These are phyloP conservation scores for Hetaerina americana DNA, from an alignment of 1,140 invertebrate species.

Conservation along the genomic window DNA sequence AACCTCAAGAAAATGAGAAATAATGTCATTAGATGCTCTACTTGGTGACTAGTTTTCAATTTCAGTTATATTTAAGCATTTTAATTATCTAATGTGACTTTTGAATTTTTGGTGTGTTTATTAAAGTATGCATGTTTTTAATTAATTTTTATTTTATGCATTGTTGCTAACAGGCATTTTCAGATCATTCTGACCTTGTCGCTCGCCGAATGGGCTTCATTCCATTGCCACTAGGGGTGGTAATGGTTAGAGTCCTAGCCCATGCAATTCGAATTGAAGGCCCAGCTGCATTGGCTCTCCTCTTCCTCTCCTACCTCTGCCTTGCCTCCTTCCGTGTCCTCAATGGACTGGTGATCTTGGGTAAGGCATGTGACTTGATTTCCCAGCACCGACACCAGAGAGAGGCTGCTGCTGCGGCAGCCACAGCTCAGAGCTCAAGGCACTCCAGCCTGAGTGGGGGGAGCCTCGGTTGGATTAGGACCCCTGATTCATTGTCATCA, in stretches of 20 bases:
- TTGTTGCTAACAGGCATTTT: conserved; percentile 60
- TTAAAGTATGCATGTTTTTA: not conserved
- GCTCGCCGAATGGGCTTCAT: conserved; percentile 96
- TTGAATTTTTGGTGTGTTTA: not conserved
- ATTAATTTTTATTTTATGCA: not conserved
- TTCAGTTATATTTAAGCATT: too few species aligned
- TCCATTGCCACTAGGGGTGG: conserved; percentile 84
- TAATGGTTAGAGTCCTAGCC: conserved; percentile 70
- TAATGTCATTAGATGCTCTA: too few species aligned
- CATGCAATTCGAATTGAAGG: conserved; percentile 50
- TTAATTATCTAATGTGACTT: not conserved
- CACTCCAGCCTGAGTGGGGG: not conserved
- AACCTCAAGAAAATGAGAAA: too few species aligned
- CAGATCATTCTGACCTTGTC: conserved; percentile 93
- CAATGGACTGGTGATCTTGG: conserved; percentile 75
- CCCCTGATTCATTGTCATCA: not conserved
- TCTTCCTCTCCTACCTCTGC: conserved; percentile 63
- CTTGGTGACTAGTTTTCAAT: too few species aligned
- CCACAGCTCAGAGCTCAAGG: not conserved
- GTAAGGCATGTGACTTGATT: conserved; percentile 77
- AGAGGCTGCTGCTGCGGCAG: not conserved
- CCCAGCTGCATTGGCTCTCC: conserved; percentile 51
- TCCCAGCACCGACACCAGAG: conserved; percentile 23
- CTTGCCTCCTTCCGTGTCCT: conserved; percentile 69
- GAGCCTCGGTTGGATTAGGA: not conserved